Evolutionary conservation across 2,113 vertebrate species (phyloP).

Genomic region (Salvelinus fontinalis): DNA sequence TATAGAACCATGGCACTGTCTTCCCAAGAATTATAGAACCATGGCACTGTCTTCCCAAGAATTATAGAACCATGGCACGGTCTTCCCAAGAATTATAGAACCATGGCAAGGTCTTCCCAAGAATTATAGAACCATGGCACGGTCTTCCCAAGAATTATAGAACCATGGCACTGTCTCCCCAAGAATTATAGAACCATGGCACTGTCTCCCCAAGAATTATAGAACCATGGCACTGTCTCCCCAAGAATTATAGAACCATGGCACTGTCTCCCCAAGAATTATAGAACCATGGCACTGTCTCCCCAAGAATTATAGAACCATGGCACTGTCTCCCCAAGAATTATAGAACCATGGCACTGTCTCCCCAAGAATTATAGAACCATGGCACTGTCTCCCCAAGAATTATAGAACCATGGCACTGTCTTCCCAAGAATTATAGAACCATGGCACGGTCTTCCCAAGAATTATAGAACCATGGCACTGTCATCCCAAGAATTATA

Average conservation of each 20-base stretch:
- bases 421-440: slow-evolving; percentile 3
- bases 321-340: neutral
- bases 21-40: slow-evolving; percentile 3
- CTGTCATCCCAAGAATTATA: neutral
- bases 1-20: slow-evolving; percentile 18
- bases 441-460: slow-evolving; percentile 5
- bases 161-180: slow-evolving; percentile 9
- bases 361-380: slow-evolving; percentile 1
- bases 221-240: slow-evolving; percentile 17
- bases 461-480: slow-evolving; percentile 14
- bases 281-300: slow-evolving; percentile 21
- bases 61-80: too few species aligned
- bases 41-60: neutral
- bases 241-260: slow-evolving; percentile 12
- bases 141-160: neutral
- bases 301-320: slow-evolving; percentile 16
- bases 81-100: slow-evolving; percentile 1
- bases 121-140: slow-evolving; percentile 15
- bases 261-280: neutral
- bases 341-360: slow-evolving; percentile 17
- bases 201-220: neutral
- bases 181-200: slow-evolving; percentile 13
- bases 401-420: too few species aligned
- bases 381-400: neutral
- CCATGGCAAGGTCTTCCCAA: neutral